Evolutionary conservation across 2,113 vertebrate genomes (phyloP).

Genomic region (Calonectris borealis): DNA sequence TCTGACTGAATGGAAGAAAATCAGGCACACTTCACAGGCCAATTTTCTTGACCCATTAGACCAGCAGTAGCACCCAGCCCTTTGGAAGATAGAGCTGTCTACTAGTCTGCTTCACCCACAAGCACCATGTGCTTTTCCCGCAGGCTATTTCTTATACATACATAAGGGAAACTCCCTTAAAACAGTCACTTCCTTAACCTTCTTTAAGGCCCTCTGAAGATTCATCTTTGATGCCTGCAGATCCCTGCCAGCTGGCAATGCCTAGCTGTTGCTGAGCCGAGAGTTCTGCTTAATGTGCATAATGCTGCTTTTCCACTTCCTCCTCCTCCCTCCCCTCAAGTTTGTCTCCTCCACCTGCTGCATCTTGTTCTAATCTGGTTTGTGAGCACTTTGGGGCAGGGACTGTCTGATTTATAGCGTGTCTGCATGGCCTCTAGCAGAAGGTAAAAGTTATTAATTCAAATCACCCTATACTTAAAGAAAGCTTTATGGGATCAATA

Average conservation of each 20-base stretch:
- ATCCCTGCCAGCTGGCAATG: constrained; percentile 50
- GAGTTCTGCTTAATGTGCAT: constrained; percentile 28
- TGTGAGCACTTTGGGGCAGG: constrained; percentile 54
- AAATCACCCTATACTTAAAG: constrained; percentile 23
- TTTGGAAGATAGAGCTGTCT: not conserved
- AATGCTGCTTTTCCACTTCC: constrained; percentile 18
- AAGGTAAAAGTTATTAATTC: constrained; percentile 49
- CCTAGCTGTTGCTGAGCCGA: constrained; percentile 44
- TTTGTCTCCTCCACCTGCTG: constrained; percentile 62
- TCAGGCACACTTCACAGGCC: not conserved
- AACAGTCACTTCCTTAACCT: constrained; percentile 47
- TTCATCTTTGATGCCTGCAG: constrained; percentile 40
- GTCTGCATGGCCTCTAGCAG: constrained; percentile 47
- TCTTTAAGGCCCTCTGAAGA: constrained; percentile 10
- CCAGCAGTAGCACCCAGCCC: not conserved
- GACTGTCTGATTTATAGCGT: constrained; percentile 56
- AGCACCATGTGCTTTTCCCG: not conserved
- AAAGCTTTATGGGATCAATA: constrained; percentile 55
- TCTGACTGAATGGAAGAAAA: not conserved
- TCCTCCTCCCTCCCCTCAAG: constrained; percentile 53
- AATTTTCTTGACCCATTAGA: not conserved
- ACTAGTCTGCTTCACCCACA: not conserved
- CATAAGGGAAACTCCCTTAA: constrained; percentile 54
- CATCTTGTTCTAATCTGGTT: constrained; percentile 59
- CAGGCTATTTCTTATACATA: constrained; percentile 33